These are phyloP conservation scores for Lutraria lutraria DNA, from an alignment of 2,888 invertebrate species.

Conservation along the genomic window DNA sequence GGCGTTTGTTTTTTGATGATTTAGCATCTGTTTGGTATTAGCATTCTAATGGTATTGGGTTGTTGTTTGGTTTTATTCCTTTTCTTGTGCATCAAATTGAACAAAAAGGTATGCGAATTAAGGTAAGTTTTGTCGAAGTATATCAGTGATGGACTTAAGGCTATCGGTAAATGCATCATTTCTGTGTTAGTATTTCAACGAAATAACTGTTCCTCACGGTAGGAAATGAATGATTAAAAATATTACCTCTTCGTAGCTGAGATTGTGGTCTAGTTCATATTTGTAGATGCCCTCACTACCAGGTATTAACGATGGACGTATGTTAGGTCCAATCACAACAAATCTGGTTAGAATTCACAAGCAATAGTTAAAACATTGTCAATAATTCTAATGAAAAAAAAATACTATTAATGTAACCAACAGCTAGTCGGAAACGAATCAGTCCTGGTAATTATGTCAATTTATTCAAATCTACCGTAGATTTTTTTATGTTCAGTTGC, in stretches of 20 bases:
- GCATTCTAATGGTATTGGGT: no score
- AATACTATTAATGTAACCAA: neutral
- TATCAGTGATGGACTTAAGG: no score
- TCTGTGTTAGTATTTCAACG: no score
- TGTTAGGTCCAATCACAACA: constrained; percentile 47
- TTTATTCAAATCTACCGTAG: neutral
- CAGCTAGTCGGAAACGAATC: neutral
- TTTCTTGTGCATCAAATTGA: no score
- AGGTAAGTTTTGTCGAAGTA: no score
- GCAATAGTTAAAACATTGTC: neutral
- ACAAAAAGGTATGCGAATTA: no score
- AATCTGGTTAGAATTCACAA: neutral
- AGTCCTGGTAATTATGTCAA: neutral
- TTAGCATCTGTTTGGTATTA: no score
- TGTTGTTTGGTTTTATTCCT: no score
- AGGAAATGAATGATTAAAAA: neutral
- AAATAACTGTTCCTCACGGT: no score
- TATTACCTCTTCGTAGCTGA: constrained; percentile 62
- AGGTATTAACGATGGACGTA: constrained; percentile 56
- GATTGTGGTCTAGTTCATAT: constrained; percentile 54
- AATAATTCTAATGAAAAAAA: neutral
- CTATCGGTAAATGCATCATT: no score
- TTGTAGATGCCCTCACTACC: constrained; percentile 61
- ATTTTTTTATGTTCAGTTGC: neutral
- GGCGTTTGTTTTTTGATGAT: no score